A percentile compares a stretch with the other conserved stretches of the same genome.
These are phyloP conservation scores for Apolygus lucorum DNA, from an alignment of 1,140 invertebrate species.

Conservation along the genomic window DNA sequence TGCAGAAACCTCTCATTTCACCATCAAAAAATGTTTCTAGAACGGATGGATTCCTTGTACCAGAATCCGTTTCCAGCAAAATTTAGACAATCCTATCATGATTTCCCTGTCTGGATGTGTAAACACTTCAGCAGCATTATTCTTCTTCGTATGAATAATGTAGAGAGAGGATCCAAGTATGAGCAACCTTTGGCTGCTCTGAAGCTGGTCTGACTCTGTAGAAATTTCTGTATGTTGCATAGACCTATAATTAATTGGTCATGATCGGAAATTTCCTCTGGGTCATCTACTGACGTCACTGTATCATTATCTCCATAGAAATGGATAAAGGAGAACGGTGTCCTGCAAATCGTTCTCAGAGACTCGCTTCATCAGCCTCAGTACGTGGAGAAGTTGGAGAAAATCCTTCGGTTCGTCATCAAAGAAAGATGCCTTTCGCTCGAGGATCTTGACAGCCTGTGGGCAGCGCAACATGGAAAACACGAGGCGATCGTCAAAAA, in stretches of 20 bases:
- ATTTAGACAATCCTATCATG: too few species aligned
- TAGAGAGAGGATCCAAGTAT: too few species aligned
- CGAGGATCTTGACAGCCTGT: slow-evolving; percentile 87
- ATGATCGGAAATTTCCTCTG: neutral
- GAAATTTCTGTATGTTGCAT: too few species aligned
- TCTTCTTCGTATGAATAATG: too few species aligned
- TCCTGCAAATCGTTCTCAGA: slow-evolving; percentile 87
- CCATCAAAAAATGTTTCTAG: too few species aligned
- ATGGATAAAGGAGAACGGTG: slow-evolving; percentile 95
- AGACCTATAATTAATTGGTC: neutral
- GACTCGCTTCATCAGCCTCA: slow-evolving; percentile 96
- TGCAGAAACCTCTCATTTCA: too few species aligned
- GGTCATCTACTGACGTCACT: neutral
- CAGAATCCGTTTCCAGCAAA: too few species aligned
- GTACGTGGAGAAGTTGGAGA: slow-evolving; percentile 96
- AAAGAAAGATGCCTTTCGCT: slow-evolving; percentile 87
- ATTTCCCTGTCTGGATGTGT: too few species aligned
- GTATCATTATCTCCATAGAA: slow-evolving; percentile 47
- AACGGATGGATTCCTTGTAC: too few species aligned
- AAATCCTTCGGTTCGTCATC: slow-evolving; percentile 93
- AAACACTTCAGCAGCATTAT: too few species aligned
- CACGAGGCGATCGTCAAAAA: slow-evolving; percentile 96
- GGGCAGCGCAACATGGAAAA: slow-evolving; percentile 91
- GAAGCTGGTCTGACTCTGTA: too few species aligned
- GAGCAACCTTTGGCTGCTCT: too few species aligned